These are phyloP conservation scores for Dasypus novemcinctus DNA, from an alignment of 2,113 vertebrate genomes.

Conservation along the genomic window DNA sequence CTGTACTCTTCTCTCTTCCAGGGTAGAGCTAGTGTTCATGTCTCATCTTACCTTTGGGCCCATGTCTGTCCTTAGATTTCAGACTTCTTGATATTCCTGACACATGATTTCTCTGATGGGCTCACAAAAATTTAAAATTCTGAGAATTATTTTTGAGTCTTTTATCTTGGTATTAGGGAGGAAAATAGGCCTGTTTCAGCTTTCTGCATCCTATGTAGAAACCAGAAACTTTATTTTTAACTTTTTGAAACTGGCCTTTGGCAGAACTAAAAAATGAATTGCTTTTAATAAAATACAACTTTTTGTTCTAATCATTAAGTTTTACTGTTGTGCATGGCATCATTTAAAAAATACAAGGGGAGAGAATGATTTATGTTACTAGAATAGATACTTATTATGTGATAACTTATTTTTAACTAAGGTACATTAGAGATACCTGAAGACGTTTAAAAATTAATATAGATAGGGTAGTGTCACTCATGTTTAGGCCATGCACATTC, in stretches of 20 bases:
- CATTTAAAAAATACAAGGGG: neutral
- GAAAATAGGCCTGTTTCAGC: neutral
- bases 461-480: neutral
- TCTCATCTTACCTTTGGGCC: accelerated
- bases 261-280: neutral
- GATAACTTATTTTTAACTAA: neutral
- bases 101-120: neutral
- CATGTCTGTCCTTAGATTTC: neutral
- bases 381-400: neutral
- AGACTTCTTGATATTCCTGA: neutral
- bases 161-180: neutral
- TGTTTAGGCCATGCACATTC: neutral
- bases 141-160: neutral
- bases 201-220: neutral
- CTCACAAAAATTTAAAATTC: neutral
- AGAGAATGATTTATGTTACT: neutral
- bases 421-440: neutral
- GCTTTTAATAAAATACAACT: neutral
- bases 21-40: neutral
- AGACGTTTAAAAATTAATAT: neutral
- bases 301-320: neutral
- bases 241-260: neutral
- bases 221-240: neutral
- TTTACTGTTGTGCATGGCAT: neutral
- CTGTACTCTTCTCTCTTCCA: accelerated